These are phyloP conservation scores for Noctua janthina DNA, from an alignment of 2,888 invertebrate species.

Conservation along the genomic window DNA sequence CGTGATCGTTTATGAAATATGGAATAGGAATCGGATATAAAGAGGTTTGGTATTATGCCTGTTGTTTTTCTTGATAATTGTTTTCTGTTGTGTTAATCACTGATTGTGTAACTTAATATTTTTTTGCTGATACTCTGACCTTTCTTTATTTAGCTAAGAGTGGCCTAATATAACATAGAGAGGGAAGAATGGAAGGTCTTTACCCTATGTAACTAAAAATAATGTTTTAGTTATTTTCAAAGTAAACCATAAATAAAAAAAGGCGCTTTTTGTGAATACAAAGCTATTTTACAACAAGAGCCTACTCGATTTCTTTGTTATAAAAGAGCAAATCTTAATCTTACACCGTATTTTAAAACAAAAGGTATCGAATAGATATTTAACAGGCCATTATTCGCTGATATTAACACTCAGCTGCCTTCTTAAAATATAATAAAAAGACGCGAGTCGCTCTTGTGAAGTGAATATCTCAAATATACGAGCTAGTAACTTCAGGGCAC, in stretches of 20 bases:
- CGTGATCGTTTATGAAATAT: conserved; percentile 53
- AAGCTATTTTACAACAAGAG: background rate
- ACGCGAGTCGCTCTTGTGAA: background rate
- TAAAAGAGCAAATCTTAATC: conserved; percentile 5
- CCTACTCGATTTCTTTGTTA: conserved; percentile 9
- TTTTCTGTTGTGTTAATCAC: background rate
- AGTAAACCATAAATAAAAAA: background rate
- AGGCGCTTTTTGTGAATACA: background rate
- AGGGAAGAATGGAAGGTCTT: background rate
- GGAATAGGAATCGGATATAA: conserved; percentile 9
- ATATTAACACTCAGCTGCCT: conserved; percentile 23
- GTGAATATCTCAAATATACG: conserved; percentile 9
- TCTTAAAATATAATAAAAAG: conserved; percentile 14
- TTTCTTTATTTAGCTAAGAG: background rate
- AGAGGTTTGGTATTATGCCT: background rate
- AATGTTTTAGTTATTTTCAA: background rate
- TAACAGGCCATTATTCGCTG: conserved; percentile 5
- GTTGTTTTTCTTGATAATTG: conserved; percentile 17
- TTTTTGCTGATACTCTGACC: background rate
- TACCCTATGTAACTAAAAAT: too few species aligned
- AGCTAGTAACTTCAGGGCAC: background rate
- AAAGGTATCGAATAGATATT: conserved; percentile 1
- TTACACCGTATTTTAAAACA: conserved; percentile 7
- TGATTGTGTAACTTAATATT: background rate
- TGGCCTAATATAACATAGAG: background rate